Percentiles rank a stretch among this genome's conserved stretches.
phyloP scores from a whole-genome alignment of 1,140 invertebrate species.

The Lethrus apterus region DNA sequence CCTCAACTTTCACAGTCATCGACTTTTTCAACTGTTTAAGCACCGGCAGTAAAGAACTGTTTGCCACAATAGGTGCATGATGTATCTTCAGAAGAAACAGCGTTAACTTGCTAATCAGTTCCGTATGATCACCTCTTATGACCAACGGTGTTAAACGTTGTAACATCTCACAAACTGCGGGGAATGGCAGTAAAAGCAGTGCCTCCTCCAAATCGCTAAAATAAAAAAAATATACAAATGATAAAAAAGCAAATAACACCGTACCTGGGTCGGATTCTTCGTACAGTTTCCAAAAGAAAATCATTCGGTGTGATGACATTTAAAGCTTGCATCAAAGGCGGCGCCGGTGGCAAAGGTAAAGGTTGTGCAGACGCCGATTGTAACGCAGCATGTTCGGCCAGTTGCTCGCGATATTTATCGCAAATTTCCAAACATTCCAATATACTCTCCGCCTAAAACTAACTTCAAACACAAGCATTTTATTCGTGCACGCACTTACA shows the following conservation, averaged over 20 bases:
- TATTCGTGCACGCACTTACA: constrained; percentile 50
- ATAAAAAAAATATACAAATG: constrained; percentile 22
- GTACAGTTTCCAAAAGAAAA: constrained; percentile 74
- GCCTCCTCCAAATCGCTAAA: constrained; percentile 85
- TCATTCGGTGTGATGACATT: constrained; percentile 63
- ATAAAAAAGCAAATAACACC: constrained; percentile 1
- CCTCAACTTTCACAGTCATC: constrained; percentile 49
- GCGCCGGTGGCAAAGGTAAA: constrained; percentile 43
- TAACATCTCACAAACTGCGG: constrained; percentile 71
- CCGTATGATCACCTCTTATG: constrained; percentile 58
- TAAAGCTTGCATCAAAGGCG: constrained; percentile 72
- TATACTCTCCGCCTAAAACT: constrained; percentile 72
- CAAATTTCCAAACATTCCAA: constrained; percentile 80
- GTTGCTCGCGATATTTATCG: constrained; percentile 55
- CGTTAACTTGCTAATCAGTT: constrained; percentile 67
- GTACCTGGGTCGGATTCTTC: constrained; percentile 66
- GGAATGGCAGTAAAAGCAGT: constrained; percentile 77
- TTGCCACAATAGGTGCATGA: constrained; percentile 72
- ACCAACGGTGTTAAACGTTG: constrained; percentile 61
- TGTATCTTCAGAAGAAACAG: constrained; percentile 80
- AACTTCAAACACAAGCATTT: neutral
- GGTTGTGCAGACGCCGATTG: constrained; percentile 33
- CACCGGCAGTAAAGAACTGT: constrained; percentile 57
- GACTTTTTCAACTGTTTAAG: constrained; percentile 60
- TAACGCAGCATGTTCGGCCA: constrained; percentile 40